Conservation (phyloP, 2,113 vertebrate genomes). For the Malurus elegans region DNA sequence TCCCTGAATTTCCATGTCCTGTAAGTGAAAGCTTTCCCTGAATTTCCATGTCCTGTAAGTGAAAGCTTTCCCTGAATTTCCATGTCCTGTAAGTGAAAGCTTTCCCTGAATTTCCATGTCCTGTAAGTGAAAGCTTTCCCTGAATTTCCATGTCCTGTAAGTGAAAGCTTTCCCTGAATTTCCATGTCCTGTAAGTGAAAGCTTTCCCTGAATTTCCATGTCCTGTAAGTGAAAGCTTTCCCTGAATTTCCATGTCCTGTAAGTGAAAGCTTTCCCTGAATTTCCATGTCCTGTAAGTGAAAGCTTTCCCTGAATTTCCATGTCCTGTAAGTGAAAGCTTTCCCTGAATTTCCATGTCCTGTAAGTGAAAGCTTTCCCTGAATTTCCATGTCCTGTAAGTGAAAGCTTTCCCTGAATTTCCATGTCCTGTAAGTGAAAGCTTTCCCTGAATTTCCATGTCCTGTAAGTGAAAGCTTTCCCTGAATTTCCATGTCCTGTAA, state of each 20-base stretch:
- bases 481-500: neutral
- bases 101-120: neutral
- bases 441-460: neutral
- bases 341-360: neutral
- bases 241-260: neutral
- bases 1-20: conserved; percentile 37
- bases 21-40: conserved; percentile 76
- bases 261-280: neutral
- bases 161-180: neutral
- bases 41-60: neutral
- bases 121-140: conserved; percentile 80
- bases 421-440: conserved; percentile 83
- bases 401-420: too few species aligned
- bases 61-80: neutral
- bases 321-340: conserved; percentile 83
- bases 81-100: neutral
- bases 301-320: too few species aligned
- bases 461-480: too few species aligned
- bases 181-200: neutral
- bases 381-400: neutral
- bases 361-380: too few species aligned
- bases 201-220: too few species aligned
- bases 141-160: neutral
- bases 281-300: neutral
- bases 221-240: conserved; percentile 81